phyloP scores from a whole-genome alignment of 2,888 invertebrate species.

The Orthosia gracilis region DNA sequence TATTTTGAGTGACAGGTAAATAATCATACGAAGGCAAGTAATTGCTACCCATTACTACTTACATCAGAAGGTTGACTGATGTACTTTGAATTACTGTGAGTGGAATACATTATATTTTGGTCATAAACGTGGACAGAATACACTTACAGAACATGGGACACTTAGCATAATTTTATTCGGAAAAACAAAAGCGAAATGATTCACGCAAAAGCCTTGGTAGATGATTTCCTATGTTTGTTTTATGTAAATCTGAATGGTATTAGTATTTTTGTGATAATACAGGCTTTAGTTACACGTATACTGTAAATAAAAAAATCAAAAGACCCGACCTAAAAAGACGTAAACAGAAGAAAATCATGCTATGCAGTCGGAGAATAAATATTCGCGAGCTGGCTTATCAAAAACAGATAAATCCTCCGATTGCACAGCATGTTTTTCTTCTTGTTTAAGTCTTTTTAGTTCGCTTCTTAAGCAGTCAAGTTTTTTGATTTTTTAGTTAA shows the following conservation, averaged over 20 bases:
- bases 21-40: not conserved
- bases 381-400: too few species aligned
- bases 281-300: not conserved
- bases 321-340: too few species aligned
- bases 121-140: slow-evolving; percentile 29
- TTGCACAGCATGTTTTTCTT: too few species aligned
- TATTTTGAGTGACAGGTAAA: slow-evolving; percentile 20
- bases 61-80: slow-evolving; percentile 41
- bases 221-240: slow-evolving; percentile 12
- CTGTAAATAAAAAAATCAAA: too few species aligned
- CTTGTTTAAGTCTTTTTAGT: too few species aligned
- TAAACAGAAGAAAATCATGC: too few species aligned
- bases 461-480: too few species aligned
- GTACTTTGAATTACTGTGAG: slow-evolving; percentile 51
- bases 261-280: slow-evolving; percentile 1
- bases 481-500: too few species aligned
- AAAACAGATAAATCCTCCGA: too few species aligned
- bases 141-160: slow-evolving; percentile 17
- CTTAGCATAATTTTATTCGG: slow-evolving; percentile 5
- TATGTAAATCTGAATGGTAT: not conserved
- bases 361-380: too few species aligned
- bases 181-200: slow-evolving; percentile 19
- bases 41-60: not conserved
- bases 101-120: slow-evolving; percentile 45
- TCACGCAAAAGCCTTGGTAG: slow-evolving; percentile 17